A percentile compares a stretch with the other conserved stretches of the same genome.
Conservation (phyloP, 2,113 vertebrate genomes). For the Hipposideros armiger region DNA sequence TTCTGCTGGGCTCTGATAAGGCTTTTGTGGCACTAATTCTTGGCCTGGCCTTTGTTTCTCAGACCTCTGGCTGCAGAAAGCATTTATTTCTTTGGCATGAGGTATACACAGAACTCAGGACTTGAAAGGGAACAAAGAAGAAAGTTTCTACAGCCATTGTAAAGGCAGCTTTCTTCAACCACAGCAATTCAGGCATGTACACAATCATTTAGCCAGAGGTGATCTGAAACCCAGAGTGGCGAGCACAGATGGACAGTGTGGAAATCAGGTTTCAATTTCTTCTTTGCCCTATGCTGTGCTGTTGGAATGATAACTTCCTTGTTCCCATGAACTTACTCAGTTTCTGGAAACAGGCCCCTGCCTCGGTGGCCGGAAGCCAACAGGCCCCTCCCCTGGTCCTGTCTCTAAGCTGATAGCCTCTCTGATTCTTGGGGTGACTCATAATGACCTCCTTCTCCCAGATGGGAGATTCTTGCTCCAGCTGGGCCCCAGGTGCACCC, state of each 20-base stretch:
- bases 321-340: neutral
- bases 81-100: slow-evolving; percentile 17
- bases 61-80: neutral
- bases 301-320: neutral
- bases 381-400: neutral
- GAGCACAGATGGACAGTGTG: neutral
- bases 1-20: slow-evolving; percentile 46
- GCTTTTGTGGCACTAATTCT: neutral
- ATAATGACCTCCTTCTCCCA: neutral
- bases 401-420: neutral
- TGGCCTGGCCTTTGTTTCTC: slow-evolving; percentile 6
- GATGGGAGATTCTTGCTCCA: neutral
- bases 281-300: neutral
- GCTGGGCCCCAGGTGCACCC: neutral
- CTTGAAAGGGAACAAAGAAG: neutral
- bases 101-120: neutral
- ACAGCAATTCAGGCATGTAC: accelerated
- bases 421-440: neutral
- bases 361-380: neutral
- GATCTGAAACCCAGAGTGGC: neutral
- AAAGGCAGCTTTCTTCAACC: neutral
- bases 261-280: neutral
- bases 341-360: neutral
- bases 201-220: neutral
- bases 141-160: neutral